phyloP scores from a whole-genome alignment of 2,888 invertebrate genomes.

The Mimachlamys varia region DNA sequence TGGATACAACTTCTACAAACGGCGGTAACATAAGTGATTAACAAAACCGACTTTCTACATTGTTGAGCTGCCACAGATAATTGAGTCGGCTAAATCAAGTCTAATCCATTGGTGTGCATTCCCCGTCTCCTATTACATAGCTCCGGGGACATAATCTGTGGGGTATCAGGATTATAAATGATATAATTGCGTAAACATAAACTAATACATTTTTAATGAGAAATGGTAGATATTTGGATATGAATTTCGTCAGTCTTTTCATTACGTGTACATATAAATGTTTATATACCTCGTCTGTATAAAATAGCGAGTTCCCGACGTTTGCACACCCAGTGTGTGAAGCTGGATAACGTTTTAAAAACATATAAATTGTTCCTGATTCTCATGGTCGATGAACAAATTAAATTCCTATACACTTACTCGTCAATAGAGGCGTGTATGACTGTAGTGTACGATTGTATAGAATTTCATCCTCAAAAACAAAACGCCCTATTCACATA shows the following conservation, averaged over 20 bases:
- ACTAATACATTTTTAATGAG: no score
- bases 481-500: conserved; percentile 36
- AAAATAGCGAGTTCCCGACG: background rate
- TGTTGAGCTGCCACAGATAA: background rate
- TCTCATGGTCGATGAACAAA: conserved; percentile 28
- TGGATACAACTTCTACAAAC: no score
- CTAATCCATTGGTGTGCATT: background rate
- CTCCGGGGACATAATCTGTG: background rate
- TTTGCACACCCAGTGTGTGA: background rate
- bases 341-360: conserved; percentile 8
- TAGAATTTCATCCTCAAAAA: background rate
- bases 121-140: background rate
- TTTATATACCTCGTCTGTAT: background rate
- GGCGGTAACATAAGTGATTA: no score
- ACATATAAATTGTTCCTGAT: conserved; percentile 8
- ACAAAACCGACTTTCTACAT: background rate
- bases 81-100: background rate
- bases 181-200: background rate
- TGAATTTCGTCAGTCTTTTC: background rate
- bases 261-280: background rate
- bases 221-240: background rate
- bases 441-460: background rate
- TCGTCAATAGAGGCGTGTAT: conserved; percentile 23
- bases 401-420: conserved; percentile 29
- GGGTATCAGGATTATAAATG: background rate